Conservation (phyloP, 1,140 invertebrate species). For the Sesamia nonagrioides region DNA sequence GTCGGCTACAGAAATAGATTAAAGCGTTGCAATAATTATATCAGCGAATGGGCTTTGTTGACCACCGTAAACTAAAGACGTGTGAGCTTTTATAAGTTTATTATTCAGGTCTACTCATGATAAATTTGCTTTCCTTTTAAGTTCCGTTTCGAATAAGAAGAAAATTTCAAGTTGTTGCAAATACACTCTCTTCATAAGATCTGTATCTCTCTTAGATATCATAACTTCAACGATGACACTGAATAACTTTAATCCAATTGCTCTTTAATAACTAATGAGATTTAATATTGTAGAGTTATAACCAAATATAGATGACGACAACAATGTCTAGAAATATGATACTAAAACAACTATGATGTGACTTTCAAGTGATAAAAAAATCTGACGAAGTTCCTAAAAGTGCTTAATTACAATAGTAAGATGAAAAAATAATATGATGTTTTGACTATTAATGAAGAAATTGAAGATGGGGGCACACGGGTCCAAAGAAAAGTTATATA, state of each 20-base stretch:
- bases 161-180: constrained; percentile 32
- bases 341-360: constrained; percentile 60
- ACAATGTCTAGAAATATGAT: constrained; percentile 30
- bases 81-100: constrained; percentile 52
- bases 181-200: not conserved
- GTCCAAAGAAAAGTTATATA: constrained; percentile 90
- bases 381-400: constrained; percentile 58
- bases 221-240: constrained; percentile 58
- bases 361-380: constrained; percentile 55
- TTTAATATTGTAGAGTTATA: constrained; percentile 26
- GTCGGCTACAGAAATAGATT: constrained; percentile 73
- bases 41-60: constrained; percentile 75
- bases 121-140: constrained; percentile 31
- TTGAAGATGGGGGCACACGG: constrained; percentile 90
- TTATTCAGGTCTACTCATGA: constrained; percentile 21
- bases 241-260: constrained; percentile 1
- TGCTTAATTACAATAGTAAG: constrained; percentile 53
- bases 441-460: constrained; percentile 73
- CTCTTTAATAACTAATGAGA: constrained; percentile 23
- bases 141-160: constrained; percentile 7
- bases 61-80: constrained; percentile 57
- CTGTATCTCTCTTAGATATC: not conserved
- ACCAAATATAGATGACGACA: constrained; percentile 47
- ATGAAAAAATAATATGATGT: constrained; percentile 64
- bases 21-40: constrained; percentile 78